A percentile compares a stretch with the other conserved stretches of the same genome.
These are phyloP conservation scores for Hippasteria phrygiana DNA, from an alignment of 53 echinoderm and acorn worm species.

Conservation along the genomic window DNA sequence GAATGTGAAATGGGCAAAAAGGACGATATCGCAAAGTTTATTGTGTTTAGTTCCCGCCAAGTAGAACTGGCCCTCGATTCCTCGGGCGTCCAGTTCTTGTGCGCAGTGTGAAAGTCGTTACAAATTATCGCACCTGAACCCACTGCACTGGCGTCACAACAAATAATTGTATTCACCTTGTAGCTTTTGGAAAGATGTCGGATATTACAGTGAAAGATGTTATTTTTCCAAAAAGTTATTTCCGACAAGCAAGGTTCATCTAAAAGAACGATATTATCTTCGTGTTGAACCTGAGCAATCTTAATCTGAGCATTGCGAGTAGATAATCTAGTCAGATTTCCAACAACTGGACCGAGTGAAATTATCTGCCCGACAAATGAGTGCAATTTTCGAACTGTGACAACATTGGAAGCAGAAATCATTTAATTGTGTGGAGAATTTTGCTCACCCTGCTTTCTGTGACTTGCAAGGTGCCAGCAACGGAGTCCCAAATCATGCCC, in stretches of 20 bases:
- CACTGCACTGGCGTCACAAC: constrained; percentile 35
- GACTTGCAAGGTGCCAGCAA: neutral
- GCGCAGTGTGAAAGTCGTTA: neutral
- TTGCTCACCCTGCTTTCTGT: neutral
- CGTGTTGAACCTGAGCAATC: neutral
- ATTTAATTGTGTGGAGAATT: neutral
- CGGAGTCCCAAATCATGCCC: constrained; percentile 24
- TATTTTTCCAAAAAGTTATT: constrained; percentile 5
- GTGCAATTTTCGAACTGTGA: neutral
- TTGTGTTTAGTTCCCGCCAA: constrained; percentile 40
- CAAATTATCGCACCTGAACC: constrained; percentile 36
- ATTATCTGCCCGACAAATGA: constrained; percentile 29
- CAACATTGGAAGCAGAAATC: neutral
- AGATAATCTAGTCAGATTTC: neutral
- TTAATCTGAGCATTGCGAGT: constrained; percentile 12
- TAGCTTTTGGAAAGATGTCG: neutral
- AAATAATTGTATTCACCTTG: constrained; percentile 13
- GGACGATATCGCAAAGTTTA: neutral
- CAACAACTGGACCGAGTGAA: constrained; percentile 22
- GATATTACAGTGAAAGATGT: neutral
- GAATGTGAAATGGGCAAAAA: neutral
- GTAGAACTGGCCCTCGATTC: constrained; percentile 47
- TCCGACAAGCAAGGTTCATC: neutral
- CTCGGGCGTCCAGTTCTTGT: constrained; percentile 59
- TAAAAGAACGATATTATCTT: neutral